phyloP scores from a whole-genome alignment of 1,140 invertebrate genomes.

The Lordiphosa mommai region DNA sequence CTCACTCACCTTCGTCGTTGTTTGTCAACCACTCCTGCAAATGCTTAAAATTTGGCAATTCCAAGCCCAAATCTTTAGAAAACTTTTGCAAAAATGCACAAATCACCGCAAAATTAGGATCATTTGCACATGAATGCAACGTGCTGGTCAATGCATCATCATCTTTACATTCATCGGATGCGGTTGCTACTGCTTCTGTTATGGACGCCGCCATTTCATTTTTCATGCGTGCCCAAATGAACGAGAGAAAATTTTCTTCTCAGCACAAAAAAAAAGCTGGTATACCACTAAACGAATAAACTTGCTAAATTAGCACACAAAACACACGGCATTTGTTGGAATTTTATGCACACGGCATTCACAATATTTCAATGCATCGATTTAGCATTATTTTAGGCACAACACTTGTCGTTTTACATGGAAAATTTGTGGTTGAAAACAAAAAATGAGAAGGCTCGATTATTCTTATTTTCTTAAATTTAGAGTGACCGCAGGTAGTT shows the following conservation, averaged over 20 bases:
- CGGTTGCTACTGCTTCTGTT: constrained; percentile 39
- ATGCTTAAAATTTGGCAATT: constrained; percentile 87
- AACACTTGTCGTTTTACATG: constrained; percentile 16
- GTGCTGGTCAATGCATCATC: constrained; percentile 64
- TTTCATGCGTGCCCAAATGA: constrained; percentile 61
- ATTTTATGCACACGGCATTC: constrained; percentile 11
- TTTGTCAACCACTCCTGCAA: constrained; percentile 94
- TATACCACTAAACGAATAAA: constrained; percentile 51
- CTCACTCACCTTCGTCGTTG: constrained; percentile 88
- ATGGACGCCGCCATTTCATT: constrained; percentile 74
- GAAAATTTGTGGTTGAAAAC: constrained; percentile 25
- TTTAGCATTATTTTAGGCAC: constrained; percentile 37
- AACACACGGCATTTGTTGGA: constrained; percentile 42
- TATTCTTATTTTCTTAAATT: constrained; percentile 32
- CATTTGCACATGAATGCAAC: constrained; percentile 88
- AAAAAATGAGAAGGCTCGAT: constrained; percentile 35
- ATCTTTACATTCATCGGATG: constrained; percentile 65
- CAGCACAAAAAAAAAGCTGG: constrained; percentile 36
- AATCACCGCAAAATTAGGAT: constrained; percentile 97
- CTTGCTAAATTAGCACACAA: constrained; percentile 26
- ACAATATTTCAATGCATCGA: constrained; percentile 21
- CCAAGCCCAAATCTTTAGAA: constrained; percentile 88
- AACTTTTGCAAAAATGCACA: constrained; percentile 96
- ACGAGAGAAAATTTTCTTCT: constrained; percentile 54
- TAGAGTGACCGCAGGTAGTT: constrained; percentile 16